Evolutionary conservation across 2,888 invertebrate genomes (phyloP).

Genomic region (Alentia gelatinosa): DNA sequence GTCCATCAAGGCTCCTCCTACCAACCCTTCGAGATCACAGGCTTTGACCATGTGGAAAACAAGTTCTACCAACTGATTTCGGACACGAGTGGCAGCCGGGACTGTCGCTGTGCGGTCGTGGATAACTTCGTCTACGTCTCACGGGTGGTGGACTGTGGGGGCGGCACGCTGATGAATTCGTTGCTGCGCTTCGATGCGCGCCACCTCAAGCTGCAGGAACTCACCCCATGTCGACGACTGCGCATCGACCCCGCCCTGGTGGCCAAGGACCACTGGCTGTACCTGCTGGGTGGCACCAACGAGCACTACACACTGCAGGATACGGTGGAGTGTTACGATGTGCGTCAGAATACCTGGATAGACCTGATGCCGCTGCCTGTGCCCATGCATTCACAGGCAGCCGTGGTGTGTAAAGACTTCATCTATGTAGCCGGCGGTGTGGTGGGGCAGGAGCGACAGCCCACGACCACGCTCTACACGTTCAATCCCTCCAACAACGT

Average conservation of each 20-base stretch:
- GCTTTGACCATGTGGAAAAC: constrained; percentile 71
- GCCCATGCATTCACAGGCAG: constrained; percentile 77
- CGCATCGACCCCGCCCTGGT: constrained; percentile 77
- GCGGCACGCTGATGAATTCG: constrained; percentile 79
- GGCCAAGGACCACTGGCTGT: constrained; percentile 72
- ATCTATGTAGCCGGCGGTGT: constrained; percentile 79
- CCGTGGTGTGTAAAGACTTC: constrained; percentile 69
- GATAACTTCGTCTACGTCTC: constrained; percentile 79
- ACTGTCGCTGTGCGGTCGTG: constrained; percentile 76
- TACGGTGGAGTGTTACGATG: constrained; percentile 78
- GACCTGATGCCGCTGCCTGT: constrained; percentile 74
- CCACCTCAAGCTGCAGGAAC: constrained; percentile 76
- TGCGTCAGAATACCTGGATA: constrained; percentile 76
- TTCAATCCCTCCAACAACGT: constrained; percentile 71
- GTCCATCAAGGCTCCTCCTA: constrained; percentile 76
- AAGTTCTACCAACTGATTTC: constrained; percentile 76
- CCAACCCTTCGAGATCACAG: constrained; percentile 79
- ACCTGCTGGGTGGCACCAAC: constrained; percentile 77
- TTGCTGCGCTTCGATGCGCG: constrained; percentile 79
- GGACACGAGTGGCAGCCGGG: constrained; percentile 77
- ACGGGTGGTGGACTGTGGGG: constrained; percentile 79
- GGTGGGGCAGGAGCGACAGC: constrained; percentile 74
- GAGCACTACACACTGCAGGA: constrained; percentile 77
- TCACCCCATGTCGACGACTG: constrained; percentile 76
- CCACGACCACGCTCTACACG: constrained; percentile 74